A percentile compares a stretch with the other conserved stretches of the same genome.
Conservation (phyloP, 2,888 invertebrate species). For the Sthenelais limicola region DNA sequence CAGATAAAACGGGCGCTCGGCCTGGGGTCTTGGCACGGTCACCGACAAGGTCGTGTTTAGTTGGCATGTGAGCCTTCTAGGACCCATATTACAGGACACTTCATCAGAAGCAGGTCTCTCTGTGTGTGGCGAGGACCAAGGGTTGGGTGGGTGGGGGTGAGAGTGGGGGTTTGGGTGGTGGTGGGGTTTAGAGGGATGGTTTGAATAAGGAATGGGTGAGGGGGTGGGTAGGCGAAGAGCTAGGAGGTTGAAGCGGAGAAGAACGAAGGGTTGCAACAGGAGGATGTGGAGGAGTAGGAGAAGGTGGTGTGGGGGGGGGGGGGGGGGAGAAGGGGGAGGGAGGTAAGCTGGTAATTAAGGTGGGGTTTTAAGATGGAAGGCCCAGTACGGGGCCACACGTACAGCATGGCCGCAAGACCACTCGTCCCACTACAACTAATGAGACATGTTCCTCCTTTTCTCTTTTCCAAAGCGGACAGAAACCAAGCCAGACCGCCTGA, state of each 20-base stretch:
- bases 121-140: background rate
- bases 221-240: background rate
- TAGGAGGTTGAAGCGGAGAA: background rate
- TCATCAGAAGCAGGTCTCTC: background rate
- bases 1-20: too few species aligned
- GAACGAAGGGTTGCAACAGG: background rate
- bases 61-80: too few species aligned
- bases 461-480: too few species aligned
- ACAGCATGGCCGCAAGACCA: background rate
- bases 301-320: constrained; percentile 4
- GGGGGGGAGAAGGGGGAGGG: background rate
- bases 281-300: background rate
- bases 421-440: too few species aligned
- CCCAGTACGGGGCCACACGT: constrained; percentile 6
- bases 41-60: too few species aligned
- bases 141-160: background rate
- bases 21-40: too few species aligned
- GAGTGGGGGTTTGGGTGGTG: background rate
- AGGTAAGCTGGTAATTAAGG: background rate
- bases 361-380: background rate
- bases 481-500: too few species aligned
- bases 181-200: background rate
- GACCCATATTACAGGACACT: too few species aligned
- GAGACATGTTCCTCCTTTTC: too few species aligned
- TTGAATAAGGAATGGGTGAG: background rate